These are phyloP conservation scores for Macropodus opercularis DNA, from an alignment of 2,797 vertebrate species.

Conservation along the genomic window DNA sequence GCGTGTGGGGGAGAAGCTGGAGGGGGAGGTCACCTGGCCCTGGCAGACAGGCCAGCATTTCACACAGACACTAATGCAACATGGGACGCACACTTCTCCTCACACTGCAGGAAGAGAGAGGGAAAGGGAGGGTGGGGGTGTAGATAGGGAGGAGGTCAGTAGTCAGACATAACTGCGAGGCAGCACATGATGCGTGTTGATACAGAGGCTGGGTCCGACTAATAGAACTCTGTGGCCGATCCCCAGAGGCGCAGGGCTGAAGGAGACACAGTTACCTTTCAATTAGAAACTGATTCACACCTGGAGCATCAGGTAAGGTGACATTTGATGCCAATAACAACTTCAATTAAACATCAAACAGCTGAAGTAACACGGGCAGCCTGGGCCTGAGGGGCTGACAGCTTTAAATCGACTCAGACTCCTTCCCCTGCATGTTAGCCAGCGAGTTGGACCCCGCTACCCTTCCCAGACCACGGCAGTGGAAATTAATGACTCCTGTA, in stretches of 20 bases:
- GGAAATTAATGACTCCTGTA: conserved; percentile 70
- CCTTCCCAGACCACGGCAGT: conserved; percentile 48
- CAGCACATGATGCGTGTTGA: conserved; percentile 65
- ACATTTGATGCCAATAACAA: conserved; percentile 83
- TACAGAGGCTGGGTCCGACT: conserved; percentile 64
- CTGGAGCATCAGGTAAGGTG: conserved; percentile 80
- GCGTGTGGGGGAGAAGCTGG: conserved; percentile 98
- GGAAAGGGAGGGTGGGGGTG: conserved; percentile 10
- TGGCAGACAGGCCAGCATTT: conserved; percentile 99
- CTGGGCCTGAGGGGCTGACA: conserved; percentile 61
- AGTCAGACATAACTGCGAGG: conserved; percentile 68
- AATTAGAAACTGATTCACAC: conserved; percentile 79
- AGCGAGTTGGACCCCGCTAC: conserved; percentile 49
- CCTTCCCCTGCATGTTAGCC: conserved; percentile 47
- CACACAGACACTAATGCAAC: conserved; percentile 95
- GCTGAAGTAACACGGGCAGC: conserved; percentile 72
- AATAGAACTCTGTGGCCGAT: conserved; percentile 59
- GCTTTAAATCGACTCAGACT: conserved; percentile 63
- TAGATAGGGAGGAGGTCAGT: conserved; percentile 50
- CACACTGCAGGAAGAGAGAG: conserved; percentile 84
- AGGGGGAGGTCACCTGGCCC: conserved; percentile 98
- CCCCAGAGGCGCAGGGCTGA: conserved; percentile 59
- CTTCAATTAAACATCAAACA: conserved; percentile 86
- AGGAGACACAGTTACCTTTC: conserved; percentile 75
- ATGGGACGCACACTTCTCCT: conserved; percentile 91